A percentile compares a stretch with the other conserved stretches of the same genome.
phyloP scores from a whole-genome alignment of 2,888 invertebrate species.

The Pristionchus mayeri region DNA sequence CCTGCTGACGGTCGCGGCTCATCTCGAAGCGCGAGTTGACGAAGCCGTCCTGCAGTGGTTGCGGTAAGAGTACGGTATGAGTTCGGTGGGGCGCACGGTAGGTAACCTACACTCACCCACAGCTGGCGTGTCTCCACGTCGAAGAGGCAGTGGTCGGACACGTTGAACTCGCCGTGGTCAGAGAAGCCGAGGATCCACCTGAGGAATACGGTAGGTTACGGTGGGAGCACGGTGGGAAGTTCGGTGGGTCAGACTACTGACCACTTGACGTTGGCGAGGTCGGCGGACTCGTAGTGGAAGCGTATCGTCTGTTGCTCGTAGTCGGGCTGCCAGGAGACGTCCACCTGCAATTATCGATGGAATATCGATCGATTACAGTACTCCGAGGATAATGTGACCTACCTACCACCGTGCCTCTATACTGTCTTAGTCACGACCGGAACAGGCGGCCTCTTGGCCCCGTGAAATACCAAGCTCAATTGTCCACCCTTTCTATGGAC shows the following conservation, averaged over 20 bases:
- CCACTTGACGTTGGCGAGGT: slow-evolving; percentile 11
- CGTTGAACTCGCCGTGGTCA: slow-evolving; percentile 70
- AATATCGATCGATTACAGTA: neutral
- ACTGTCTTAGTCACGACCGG: no score
- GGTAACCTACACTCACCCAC: slow-evolving; percentile 15
- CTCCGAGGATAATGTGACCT: no score
- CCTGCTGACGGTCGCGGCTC: slow-evolving; percentile 67
- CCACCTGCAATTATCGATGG: neutral
- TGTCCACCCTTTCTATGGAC: no score
- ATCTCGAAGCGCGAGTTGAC: slow-evolving; percentile 58
- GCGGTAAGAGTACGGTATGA: neutral
- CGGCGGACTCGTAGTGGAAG: slow-evolving; percentile 44
- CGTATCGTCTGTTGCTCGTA: slow-evolving; percentile 55
- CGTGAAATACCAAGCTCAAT: no score
- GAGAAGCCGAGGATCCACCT: slow-evolving; percentile 71
- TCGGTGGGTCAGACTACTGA: neutral
- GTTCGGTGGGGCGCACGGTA: no score
- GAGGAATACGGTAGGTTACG: neutral
- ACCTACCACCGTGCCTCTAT: no score
- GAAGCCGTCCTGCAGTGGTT: slow-evolving; percentile 63
- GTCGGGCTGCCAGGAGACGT: slow-evolving; percentile 55
- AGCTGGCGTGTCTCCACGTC: slow-evolving; percentile 12
- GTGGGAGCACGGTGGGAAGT: neutral
- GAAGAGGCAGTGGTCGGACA: slow-evolving; percentile 67
- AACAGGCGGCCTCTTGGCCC: no score